Percentiles rank a stretch among this genome's conserved stretches.
These are phyloP conservation scores for Dryobates pubescens DNA, from an alignment of 2,797 vertebrate species.

Conservation along the genomic window DNA sequence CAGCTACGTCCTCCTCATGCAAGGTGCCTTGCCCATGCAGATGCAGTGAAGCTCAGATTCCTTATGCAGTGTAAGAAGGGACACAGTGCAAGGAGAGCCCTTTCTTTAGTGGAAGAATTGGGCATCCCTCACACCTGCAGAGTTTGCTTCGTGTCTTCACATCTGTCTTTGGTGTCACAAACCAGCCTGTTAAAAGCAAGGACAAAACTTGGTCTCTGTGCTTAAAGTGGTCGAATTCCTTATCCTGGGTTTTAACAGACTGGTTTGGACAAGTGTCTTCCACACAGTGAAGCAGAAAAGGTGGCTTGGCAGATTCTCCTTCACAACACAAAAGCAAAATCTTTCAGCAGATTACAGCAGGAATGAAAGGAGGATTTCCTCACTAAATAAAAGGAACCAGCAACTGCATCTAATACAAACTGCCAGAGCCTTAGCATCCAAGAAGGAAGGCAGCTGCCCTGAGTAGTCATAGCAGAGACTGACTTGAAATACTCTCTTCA, in stretches of 20 bases:
- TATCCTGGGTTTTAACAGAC: neutral
- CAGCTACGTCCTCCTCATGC: neutral
- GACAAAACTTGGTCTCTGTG: too few relatives aligned
- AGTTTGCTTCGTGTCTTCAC: neutral
- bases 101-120: neutral
- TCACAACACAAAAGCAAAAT: neutral
- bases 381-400: neutral
- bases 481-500: neutral
- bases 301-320: neutral
- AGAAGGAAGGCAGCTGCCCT: neutral
- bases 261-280: neutral
- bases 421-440: neutral
- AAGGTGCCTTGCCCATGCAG: accelerated
- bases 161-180: neutral
- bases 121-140: neutral
- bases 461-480: neutral
- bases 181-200: neutral
- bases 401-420: neutral
- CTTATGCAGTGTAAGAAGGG: neutral
- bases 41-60: neutral
- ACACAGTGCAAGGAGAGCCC: too few relatives aligned
- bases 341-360: neutral
- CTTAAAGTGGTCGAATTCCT: neutral
- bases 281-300: neutral
- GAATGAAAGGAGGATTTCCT: neutral